These are phyloP conservation scores for Campaea margaritaria DNA, from an alignment of 2,888 invertebrate species.

Conservation along the genomic window DNA sequence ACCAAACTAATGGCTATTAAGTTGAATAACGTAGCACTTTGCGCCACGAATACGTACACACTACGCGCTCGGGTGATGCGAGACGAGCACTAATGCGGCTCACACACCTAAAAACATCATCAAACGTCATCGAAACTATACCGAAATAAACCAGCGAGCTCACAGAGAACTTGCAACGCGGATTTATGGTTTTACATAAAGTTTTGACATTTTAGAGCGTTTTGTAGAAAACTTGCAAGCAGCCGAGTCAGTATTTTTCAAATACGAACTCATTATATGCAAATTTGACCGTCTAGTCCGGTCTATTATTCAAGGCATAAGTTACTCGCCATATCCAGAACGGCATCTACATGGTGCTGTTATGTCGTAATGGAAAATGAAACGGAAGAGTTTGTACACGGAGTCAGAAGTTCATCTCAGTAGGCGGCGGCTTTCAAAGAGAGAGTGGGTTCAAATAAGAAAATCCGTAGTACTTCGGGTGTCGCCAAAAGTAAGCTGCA, in stretches of 20 bases:
- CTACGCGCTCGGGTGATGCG: slow-evolving; percentile 57
- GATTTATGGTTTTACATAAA: background rate
- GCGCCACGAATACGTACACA: slow-evolving; percentile 68
- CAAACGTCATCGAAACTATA: slow-evolving; percentile 26
- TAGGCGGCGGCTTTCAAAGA: slow-evolving; percentile 26
- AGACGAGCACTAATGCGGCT: slow-evolving; percentile 47
- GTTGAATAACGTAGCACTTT: slow-evolving; percentile 82
- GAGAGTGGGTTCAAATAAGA: slow-evolving; percentile 51
- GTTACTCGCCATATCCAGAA: slow-evolving; percentile 21
- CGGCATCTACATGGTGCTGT: slow-evolving; percentile 10
- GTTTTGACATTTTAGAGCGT: slow-evolving; percentile 1
- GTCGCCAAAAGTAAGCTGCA: slow-evolving; percentile 65
- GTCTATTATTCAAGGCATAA: slow-evolving; percentile 30
- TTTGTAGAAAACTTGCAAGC: slow-evolving; percentile 14
- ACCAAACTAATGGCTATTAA: slow-evolving; percentile 84
- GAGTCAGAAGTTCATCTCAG: slow-evolving; percentile 26
- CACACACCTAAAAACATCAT: slow-evolving; percentile 39
- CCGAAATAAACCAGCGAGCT: slow-evolving; percentile 15
- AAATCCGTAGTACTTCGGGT: slow-evolving; percentile 59
- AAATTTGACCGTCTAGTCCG: slow-evolving; percentile 34
- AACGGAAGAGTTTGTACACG: slow-evolving; percentile 15
- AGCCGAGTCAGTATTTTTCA: slow-evolving; percentile 29
- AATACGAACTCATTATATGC: slow-evolving; percentile 38
- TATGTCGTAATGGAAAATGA: slow-evolving; percentile 12
- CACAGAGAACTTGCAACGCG: background rate